Percentiles rank a stretch among this genome's conserved stretches.
Conservation (phyloP, 2,797 vertebrate species). For the Hydrophis major region DNA sequence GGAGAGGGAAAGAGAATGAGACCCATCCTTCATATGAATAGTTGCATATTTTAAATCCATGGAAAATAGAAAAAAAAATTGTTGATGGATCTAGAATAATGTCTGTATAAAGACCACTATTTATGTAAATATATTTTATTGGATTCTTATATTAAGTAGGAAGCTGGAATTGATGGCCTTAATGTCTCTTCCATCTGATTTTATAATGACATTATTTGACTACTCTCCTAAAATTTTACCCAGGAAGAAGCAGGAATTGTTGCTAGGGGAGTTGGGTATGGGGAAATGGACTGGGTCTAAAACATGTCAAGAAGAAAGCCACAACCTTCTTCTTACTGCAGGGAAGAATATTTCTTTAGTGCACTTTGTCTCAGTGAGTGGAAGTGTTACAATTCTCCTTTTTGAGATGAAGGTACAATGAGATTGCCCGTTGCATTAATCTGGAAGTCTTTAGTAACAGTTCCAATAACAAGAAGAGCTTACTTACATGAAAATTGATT, state of each 20-base stretch:
- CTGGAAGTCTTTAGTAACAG: not conserved
- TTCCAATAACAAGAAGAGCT: not conserved
- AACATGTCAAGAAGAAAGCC: not conserved
- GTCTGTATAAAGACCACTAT: not conserved
- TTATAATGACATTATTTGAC: not conserved
- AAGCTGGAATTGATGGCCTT: not conserved
- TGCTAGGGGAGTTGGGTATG: not conserved
- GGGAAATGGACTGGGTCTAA: not conserved
- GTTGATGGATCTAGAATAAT: constrained; percentile 22
- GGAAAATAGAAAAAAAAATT: not conserved
- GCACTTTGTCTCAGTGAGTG: not conserved
- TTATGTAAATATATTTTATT: not conserved
- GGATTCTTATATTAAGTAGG: not conserved
- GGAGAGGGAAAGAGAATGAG: too few species aligned
- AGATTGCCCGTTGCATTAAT: not conserved
- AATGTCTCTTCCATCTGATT: not conserved
- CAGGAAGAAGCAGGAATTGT: not conserved
- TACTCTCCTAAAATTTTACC: not conserved
- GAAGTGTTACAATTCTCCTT: not conserved
- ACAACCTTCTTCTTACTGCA: not conserved
- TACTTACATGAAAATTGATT: not conserved
- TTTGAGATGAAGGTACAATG: not conserved
- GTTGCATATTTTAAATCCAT: constrained; percentile 13
- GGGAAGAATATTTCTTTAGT: not conserved
- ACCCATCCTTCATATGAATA: not conserved